A percentile compares a stretch with the other conserved stretches of the same genome.
Conservation (phyloP, 2,113 vertebrate species). For the Bubo blakistoni region DNA sequence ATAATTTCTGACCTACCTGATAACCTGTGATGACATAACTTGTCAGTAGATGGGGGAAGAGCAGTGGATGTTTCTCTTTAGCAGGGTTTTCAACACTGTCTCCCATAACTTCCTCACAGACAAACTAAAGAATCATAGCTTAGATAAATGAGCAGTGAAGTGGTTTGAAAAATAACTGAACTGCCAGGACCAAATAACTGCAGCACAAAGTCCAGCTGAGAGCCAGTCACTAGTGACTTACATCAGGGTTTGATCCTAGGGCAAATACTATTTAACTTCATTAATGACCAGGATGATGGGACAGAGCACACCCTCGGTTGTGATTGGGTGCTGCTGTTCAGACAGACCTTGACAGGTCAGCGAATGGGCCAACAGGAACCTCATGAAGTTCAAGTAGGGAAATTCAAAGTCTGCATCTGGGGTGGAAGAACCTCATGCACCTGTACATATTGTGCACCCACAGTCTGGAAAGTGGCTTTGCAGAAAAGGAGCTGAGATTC, state of each 20-base stretch:
- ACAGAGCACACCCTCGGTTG: not conserved
- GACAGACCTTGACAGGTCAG: not conserved
- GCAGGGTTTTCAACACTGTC: not conserved
- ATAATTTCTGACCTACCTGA: not conserved
- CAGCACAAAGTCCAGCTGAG: not conserved
- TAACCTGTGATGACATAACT: not conserved
- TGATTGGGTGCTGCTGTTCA: not conserved
- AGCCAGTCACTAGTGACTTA: not conserved
- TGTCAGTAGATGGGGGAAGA: not conserved
- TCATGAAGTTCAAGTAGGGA: not conserved
- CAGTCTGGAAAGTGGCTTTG: not conserved
- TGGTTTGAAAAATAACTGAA: not conserved
- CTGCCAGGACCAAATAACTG: not conserved
- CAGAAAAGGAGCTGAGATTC: not conserved
- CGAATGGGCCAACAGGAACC: rapidly evolving
- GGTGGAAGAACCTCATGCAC: not conserved
- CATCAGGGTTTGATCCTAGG: not conserved
- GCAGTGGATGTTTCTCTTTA: not conserved
- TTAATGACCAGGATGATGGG: not conserved
- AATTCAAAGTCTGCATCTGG: not conserved
- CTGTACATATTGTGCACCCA: not conserved
- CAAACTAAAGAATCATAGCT: not conserved
- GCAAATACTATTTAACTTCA: not conserved
- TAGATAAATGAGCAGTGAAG: not conserved
- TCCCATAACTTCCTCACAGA: not conserved